Base-by-base conservation (phyloP, 2,888 invertebrate species). In the Chymomyza procnemis region DNA sequence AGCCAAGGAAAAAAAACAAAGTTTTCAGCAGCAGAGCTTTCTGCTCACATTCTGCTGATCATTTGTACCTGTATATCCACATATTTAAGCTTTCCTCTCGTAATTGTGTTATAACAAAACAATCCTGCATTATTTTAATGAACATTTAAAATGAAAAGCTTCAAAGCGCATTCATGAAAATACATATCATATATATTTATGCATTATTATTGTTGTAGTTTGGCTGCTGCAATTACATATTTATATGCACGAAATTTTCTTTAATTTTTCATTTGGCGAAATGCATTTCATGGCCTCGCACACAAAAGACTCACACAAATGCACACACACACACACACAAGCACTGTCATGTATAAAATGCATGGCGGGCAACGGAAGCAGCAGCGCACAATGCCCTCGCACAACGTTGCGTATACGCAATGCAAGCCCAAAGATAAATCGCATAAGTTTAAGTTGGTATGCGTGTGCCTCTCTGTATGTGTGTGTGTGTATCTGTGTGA, bases 291-390 rank as follows among this genome's bases (percentile, higher is more conserved):
- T 41, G 34, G 34, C 34, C 34, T 41, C 54, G 18, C 22, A 54
- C 54, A 54, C 54, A 19, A 19, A 18, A 19, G 21, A 54, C 54
- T 22, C 54, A 54, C 54, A 54, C 54, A 54, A 19, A 54, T 21
- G 14, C 54, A 54, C 54, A 18, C 54, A 54, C 54, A 19, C 54
- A 54, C 54, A 54, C 54, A 19, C 54, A 54, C 4, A 19, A 8
- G 6, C 18, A 4, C n/a, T n/a, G n/a, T n/a, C n/a, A n/a, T n/a
- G n/a, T 55, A 73, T 64, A 63, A 66, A 79, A 79, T n/a, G 34
- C 34, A 61, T 60, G 50, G n/a, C 16, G 19, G 60, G 59, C 63
- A 71, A 72, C 82, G 85, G 86, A 82, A 86, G 86, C 81, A 65
- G 75, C 80, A 70, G 59, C 79, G 74, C 74, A 62, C 70, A 69